A percentile compares a stretch with the other conserved stretches of the same genome.
Conservation (phyloP, 2,888 invertebrate species). For the Dynastes hyllus region DNA sequence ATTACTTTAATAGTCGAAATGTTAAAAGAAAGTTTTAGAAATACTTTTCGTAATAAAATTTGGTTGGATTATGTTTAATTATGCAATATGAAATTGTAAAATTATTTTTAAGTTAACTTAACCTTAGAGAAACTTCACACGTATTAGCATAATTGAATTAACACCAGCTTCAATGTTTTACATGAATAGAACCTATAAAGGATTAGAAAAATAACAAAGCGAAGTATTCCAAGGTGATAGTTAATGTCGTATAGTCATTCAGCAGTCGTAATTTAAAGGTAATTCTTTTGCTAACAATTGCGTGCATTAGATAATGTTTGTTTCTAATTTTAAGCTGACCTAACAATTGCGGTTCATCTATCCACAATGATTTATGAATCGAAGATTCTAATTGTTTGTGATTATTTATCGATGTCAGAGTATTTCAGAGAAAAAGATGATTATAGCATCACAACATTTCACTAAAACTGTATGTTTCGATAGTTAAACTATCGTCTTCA, state of each 20-base stretch:
- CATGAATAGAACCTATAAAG: background rate
- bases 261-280: background rate
- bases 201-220: constrained; percentile 34
- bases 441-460: too few relatives aligned
- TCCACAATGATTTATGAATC: too few relatives aligned
- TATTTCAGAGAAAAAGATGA: too few relatives aligned
- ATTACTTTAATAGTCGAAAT: background rate
- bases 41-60: background rate
- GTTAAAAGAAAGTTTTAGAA: background rate
- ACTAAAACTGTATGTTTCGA: too few relatives aligned
- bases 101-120: background rate
- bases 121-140: constrained; percentile 7
- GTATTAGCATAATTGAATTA: background rate
- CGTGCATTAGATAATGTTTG: background rate
- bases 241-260: constrained; percentile 23
- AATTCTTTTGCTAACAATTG: background rate
- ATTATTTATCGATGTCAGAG: too few relatives aligned
- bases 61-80: background rate
- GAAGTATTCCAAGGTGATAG: constrained; percentile 45
- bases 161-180: background rate
- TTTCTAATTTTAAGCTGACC: background rate
- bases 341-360: background rate
- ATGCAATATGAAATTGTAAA: background rate
- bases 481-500: too few relatives aligned
- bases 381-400: too few relatives aligned